Evolutionary conservation across 1,140 invertebrate genomes (phyloP), one percentile per base, ranked within the genome.

Genomic region (Antheraea pernyi): DNA sequence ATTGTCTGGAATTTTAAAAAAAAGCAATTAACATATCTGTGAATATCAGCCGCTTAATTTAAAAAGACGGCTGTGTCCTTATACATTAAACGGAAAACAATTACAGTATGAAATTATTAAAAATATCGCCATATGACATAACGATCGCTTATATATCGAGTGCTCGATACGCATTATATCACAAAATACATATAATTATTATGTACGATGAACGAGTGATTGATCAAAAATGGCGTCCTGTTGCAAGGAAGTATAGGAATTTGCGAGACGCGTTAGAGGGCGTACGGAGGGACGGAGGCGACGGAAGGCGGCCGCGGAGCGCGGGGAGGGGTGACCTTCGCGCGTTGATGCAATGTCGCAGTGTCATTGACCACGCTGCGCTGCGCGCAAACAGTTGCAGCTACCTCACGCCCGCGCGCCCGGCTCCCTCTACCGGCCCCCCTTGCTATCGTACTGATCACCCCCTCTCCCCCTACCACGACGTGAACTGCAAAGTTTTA

Each of bases 341-440:
- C 86, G 86, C 86, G 86, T 87, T 88, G 86, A 90, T 89, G 89
- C 87, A 91, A 90, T 89, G 88, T 89, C 88, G 89, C 81, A 80
- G 85, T 89, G 89, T 89, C 87, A 89, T 91, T 90, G 88, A 89
- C 88, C 86, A 89, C 86, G 79, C 79, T 73, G 77, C 78, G 77
- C 80, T 77, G 77, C 80, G 78, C 83, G 86, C 88, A 83, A 86
- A 85, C 85, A 85, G 85, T 86, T 88, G 83, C 86, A 86, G 75
- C 81, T 69, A 67, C 75, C 74, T 74, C 74, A 73, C 59, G 62
- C 69, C 67, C 74, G 30, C 78, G 37, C 65, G 42, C 60, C 62
- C 65, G 63, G 61, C 67, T 63, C 60, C 71, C 67, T 72, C 30
- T 65, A 46, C 58, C 59, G 62, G 53, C 71, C 73, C 66, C 65